These are phyloP conservation scores for Catalaphyllia jardinei DNA, from an alignment of 64 coral and sea anemone genomes.

Conservation along the genomic window DNA sequence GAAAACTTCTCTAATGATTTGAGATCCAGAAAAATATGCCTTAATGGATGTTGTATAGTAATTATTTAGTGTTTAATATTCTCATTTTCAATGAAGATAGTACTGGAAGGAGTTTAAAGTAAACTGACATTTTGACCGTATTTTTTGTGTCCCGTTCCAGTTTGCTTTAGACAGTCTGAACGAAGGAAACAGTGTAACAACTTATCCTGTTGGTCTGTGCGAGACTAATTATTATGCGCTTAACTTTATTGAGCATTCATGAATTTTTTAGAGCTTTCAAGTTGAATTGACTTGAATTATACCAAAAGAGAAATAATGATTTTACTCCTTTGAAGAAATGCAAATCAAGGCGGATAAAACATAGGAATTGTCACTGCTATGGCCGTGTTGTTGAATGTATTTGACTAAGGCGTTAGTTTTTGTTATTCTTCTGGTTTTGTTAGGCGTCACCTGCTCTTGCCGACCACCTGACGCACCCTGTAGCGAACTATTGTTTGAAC, in stretches of 20 bases:
- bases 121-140: too few relatives aligned
- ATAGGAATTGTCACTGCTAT: not conserved
- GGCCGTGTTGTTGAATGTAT: not conserved
- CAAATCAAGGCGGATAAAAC: not conserved
- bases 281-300: not conserved
- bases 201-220: too few relatives aligned
- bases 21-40: not conserved
- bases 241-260: not conserved
- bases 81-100: not conserved
- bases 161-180: too few relatives aligned
- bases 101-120: not conserved
- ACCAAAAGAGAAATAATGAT: not conserved
- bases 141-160: too few relatives aligned
- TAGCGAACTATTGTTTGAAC: constrained; percentile 11
- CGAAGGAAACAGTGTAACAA: too few relatives aligned
- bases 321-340: not conserved
- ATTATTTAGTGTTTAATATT: not conserved
- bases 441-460: not conserved
- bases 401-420: constrained; percentile 4
- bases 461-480: not conserved
- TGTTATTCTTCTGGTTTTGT: not conserved
- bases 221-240: not conserved
- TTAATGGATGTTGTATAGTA: not conserved
- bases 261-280: not conserved
- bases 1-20: not conserved